Evolutionary conservation across 2,113 vertebrate species (phyloP).

Genomic region (Ophiodon elongatus): DNA sequence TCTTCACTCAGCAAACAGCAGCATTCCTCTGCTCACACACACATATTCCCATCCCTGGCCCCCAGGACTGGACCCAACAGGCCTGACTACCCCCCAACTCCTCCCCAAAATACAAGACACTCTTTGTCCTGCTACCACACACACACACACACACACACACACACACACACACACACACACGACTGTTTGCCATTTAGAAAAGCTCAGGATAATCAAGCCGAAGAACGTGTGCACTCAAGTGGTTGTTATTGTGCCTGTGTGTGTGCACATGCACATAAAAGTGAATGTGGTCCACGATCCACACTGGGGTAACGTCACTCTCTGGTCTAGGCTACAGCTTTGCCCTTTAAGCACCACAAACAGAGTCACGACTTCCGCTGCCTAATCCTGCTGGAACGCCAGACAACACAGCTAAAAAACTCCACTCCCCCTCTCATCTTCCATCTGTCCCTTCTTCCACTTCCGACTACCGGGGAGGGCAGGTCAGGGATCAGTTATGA

Average conservation of each 20-base stretch:
- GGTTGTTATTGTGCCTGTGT: constrained; percentile 12
- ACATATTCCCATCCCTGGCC: constrained; percentile 73
- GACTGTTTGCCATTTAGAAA: constrained; percentile 51
- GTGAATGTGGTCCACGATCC: constrained; percentile 36
- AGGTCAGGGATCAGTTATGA: constrained; percentile 48
- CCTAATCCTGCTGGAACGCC: constrained; percentile 73
- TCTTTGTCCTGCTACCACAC: constrained; percentile 74
- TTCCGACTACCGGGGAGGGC: constrained; percentile 54
- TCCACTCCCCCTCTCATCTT: constrained; percentile 39
- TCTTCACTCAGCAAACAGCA: constrained; percentile 82
- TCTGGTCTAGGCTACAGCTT: constrained; percentile 41
- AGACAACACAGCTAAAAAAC: constrained; percentile 46
- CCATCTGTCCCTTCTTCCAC: constrained; percentile 67
- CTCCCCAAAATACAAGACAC: constrained; percentile 77
- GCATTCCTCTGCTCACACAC: constrained; percentile 67
- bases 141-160: constrained; percentile 37
- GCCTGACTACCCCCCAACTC: constrained; percentile 54
- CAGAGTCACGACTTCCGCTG: constrained; percentile 74
- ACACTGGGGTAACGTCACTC: constrained; percentile 47
- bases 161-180: constrained; percentile 38
- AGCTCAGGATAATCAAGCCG: constrained; percentile 38
- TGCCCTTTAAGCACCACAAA: constrained; percentile 65
- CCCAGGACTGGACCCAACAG: constrained; percentile 79
- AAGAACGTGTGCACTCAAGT: constrained; percentile 16
- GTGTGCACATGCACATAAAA: constrained; percentile 5